phyloP scores from a whole-genome alignment of 2,888 invertebrate species.

The Leptinotarsa rubiginosa region DNA sequence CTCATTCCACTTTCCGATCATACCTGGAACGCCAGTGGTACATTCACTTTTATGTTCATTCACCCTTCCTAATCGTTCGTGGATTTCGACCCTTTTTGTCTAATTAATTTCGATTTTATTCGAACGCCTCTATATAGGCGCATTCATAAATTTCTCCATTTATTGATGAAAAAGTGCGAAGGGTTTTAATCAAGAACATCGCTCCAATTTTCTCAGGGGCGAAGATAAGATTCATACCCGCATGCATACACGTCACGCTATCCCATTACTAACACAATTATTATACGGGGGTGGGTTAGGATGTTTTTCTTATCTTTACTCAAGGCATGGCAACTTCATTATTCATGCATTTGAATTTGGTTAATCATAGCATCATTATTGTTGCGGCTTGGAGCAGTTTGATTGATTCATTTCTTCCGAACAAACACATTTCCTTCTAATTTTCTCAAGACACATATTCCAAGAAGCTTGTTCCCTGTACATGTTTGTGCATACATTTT shows the following conservation, averaged over 20 bases:
- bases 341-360: too few relatives aligned
- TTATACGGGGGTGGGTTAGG: constrained; percentile 9
- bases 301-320: not conserved
- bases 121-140: constrained; percentile 6
- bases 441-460: too few relatives aligned
- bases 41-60: not conserved
- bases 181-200: constrained; percentile 18
- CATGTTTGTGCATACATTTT: too few relatives aligned
- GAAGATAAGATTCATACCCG: constrained; percentile 19
- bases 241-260: constrained; percentile 18
- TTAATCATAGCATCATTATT: too few relatives aligned
- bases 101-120: constrained; percentile 22
- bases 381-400: too few relatives aligned
- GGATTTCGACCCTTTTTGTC: constrained; percentile 5
- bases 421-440: too few relatives aligned
- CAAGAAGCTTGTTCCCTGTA: too few relatives aligned
- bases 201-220: constrained; percentile 17
- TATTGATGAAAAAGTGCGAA: constrained; percentile 19
- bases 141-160: constrained; percentile 17
- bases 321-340: not conserved
- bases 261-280: constrained; percentile 9
- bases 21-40: not conserved
- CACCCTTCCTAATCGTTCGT: constrained; percentile 13
- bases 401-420: too few relatives aligned
- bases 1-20: not conserved